Evolutionary conservation across 1,140 invertebrate genomes (phyloP).

Genomic region (Drosophila navojoa): DNA sequence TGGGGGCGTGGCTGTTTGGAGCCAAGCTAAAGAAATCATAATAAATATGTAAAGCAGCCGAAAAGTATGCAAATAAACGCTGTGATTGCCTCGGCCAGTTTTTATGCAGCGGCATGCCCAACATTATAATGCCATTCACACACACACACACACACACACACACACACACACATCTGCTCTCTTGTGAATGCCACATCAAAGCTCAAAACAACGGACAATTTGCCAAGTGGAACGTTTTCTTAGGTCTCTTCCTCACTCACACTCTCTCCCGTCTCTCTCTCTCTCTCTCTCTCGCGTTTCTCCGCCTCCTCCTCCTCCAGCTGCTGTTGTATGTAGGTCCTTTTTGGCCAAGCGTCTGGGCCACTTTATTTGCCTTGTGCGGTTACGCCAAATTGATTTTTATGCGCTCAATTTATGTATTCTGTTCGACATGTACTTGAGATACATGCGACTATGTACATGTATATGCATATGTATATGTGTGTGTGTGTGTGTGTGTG

Average conservation of each 20-base stretch:
- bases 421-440: conserved; percentile 32
- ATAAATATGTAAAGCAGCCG: conserved; percentile 65
- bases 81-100: conserved; percentile 47
- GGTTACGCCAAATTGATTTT: conserved; percentile 80
- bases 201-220: conserved; percentile 31
- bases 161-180: background rate
- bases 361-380: conserved; percentile 67
- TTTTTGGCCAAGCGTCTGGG: conserved; percentile 21
- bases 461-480: background rate
- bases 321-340: background rate
- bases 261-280: background rate
- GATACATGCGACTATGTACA: background rate
- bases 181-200: background rate
- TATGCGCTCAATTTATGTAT: conserved; percentile 75
- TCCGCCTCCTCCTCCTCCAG: background rate
- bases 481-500: background rate
- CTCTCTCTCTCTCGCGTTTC: background rate
- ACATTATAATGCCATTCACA: conserved; percentile 29
- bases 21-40: conserved; percentile 39
- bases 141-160: background rate
- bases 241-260: background rate
- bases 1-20: background rate
- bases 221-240: conserved; percentile 18
- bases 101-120: conserved; percentile 66
- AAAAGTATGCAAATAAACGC: conserved; percentile 72